Evolutionary conservation across 2,888 invertebrate species (phyloP), one percentile per base, ranked within the genome.

Genomic region (Orthosia gothica): DNA sequence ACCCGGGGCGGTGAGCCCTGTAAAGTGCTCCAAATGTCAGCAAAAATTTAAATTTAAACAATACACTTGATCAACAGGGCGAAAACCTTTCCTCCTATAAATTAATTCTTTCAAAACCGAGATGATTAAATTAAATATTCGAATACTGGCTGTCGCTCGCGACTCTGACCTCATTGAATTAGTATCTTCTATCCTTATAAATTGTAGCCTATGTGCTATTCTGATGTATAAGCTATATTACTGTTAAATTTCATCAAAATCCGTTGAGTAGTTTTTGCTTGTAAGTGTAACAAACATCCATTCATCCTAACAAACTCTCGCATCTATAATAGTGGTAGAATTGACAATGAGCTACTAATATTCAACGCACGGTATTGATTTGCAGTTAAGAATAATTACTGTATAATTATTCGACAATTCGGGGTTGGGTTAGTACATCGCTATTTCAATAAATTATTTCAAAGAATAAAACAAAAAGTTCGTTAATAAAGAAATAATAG

Each of bases 41-140:
- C 58, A 32, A 32, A 71, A 83, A 74, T 80, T 67, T 54, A 67
- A 83, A 79, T 82, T 66, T 70, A 69, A 80, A 83, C 58, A 83
- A 66, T 65, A 84, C 47, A 70, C 54, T 76, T 65, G 66, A 70
- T 82, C 61, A 82, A 72, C 55, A 55, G 66, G 16, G 47, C 23
- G 20, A 32, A 66, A 62, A 15, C 40, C 55, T 64, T 64, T 57
- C 20, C 55, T 71, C 57, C n/a, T n/a, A 54, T 49, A n/a, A 67
- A 64, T 77, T 55, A 61, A 63, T 74, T 62, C 5, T 54, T 52
- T 52, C 47, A 57, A 55, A 59, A 70, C 45, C 18, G 7, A 32
- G 16, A 20, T 57, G 4, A 54, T 57, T 20, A 49, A 78, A 80
- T 74, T 32, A 57, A 65, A 23, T 3, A 50, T 66, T 65, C 15